Conservation (phyloP, 2,797 vertebrate species). For the Rallus crepitans region DNA sequence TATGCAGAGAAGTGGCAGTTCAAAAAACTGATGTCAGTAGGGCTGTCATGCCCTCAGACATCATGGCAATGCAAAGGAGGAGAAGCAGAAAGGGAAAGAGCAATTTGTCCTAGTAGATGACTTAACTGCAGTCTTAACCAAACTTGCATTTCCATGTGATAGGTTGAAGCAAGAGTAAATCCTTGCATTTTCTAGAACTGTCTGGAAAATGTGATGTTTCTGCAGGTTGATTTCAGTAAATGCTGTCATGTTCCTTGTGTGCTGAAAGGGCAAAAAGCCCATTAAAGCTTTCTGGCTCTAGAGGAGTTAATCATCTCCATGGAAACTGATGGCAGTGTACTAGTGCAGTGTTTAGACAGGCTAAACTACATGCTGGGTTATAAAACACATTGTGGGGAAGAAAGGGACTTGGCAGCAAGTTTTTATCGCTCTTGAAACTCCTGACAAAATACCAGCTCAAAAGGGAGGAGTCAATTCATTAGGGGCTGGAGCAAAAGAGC, state of each 20-base stretch:
- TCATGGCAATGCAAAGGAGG: neutral
- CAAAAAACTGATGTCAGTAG: neutral
- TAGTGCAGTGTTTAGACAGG: slow-evolving; percentile 78
- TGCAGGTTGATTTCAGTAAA: slow-evolving; percentile 17
- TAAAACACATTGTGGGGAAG: slow-evolving; percentile 75
- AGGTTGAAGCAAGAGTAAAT: neutral
- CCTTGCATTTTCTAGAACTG: neutral
- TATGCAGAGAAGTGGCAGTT: neutral
- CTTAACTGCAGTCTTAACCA: neutral
- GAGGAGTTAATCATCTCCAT: slow-evolving; percentile 84
- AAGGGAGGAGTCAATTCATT: slow-evolving; percentile 42
- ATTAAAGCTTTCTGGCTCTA: slow-evolving; percentile 35
- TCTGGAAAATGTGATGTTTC: slow-evolving; percentile 5
- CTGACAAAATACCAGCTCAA: slow-evolving; percentile 67
- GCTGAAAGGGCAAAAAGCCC: neutral
- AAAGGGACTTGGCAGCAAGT: slow-evolving; percentile 71
- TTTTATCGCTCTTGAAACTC: slow-evolving; percentile 66
- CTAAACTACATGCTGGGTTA: slow-evolving; percentile 78
- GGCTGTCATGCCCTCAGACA: neutral
- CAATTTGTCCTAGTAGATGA: neutral
- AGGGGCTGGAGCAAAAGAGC: slow-evolving; percentile 39
- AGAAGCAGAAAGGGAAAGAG: neutral
- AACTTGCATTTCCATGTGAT: neutral
- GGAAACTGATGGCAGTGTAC: slow-evolving; percentile 79
- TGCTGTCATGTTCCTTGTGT: neutral